Conservation (phyloP, 2,888 invertebrate genomes). For the Gari tellinella region DNA sequence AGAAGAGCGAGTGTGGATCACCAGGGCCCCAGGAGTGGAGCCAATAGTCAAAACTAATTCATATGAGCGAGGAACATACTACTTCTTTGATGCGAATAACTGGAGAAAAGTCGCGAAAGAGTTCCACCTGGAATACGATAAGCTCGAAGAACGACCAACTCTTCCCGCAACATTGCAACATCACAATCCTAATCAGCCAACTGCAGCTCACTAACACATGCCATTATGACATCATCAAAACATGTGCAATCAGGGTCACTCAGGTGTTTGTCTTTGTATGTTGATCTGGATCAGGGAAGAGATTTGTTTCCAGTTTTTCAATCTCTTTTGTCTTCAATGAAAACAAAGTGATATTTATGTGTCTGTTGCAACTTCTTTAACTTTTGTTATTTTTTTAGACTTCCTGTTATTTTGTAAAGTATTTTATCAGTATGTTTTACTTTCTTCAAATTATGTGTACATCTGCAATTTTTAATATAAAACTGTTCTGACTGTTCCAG, state of each 20-base stretch:
- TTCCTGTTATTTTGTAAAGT: too few relatives aligned
- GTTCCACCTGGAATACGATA: slow-evolving; percentile 99
- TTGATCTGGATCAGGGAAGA: too few relatives aligned
- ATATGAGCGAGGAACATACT: slow-evolving; percentile 99
- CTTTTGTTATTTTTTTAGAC: too few relatives aligned
- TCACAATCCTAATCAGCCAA: slow-evolving; percentile 72
- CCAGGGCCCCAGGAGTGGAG: slow-evolving; percentile 97
- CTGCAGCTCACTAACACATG: slow-evolving; percentile 47
- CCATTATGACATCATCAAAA: neutral
- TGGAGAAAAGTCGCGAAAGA: slow-evolving; percentile 99
- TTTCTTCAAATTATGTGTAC: too few relatives aligned
- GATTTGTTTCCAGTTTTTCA: too few relatives aligned
- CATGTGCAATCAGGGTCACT: neutral
- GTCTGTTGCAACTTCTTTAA: too few relatives aligned
- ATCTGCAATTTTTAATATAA: too few relatives aligned
- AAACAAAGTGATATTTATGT: too few relatives aligned
- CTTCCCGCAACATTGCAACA: slow-evolving; percentile 76
- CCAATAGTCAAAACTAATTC: slow-evolving; percentile 97
- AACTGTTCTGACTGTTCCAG: too few relatives aligned
- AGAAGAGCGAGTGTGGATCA: slow-evolving; percentile 99
- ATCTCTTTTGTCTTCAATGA: too few relatives aligned
- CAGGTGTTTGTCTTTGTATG: too few relatives aligned
- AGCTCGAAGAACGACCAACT: slow-evolving; percentile 95
- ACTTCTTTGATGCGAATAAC: slow-evolving; percentile 99
- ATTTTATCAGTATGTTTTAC: too few relatives aligned